These are phyloP conservation scores for Lontra canadensis DNA, from an alignment of 2,113 vertebrate species.

Conservation along the genomic window DNA sequence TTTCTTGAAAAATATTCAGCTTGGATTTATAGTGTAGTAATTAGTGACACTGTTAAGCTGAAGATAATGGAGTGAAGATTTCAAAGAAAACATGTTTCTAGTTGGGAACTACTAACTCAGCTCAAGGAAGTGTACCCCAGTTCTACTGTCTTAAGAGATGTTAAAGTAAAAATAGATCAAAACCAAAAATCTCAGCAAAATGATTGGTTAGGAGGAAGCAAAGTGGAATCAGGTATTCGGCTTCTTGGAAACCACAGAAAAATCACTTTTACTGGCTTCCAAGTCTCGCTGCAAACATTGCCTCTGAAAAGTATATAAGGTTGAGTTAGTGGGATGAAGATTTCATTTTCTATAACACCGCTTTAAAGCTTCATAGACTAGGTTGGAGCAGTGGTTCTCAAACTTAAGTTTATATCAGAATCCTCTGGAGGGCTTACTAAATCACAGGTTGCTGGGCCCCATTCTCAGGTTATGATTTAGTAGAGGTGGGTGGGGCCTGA, in stretches of 20 bases:
- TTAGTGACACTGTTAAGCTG: background rate
- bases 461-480: background rate
- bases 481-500: background rate
- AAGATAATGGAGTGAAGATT: background rate
- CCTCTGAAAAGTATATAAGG: background rate
- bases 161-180: background rate
- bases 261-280: background rate
- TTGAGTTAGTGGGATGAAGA: background rate
- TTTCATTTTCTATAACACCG: background rate
- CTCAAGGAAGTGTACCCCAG: background rate
- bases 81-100: background rate
- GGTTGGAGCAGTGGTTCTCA: background rate
- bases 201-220: background rate
- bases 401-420: background rate
- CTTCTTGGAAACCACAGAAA: background rate
- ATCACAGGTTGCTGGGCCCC: background rate
- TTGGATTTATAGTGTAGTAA: background rate
- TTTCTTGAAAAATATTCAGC: background rate
- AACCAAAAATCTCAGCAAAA: background rate
- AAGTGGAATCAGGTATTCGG: background rate
- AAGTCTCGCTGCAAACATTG: background rate
- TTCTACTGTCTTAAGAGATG: background rate
- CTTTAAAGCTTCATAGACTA: background rate
- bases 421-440: background rate
- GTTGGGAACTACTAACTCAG: slow-evolving; percentile 7